Evolutionary conservation across 2,888 invertebrate genomes (phyloP).

Genomic region (Cremastobaeus sp.): DNA sequence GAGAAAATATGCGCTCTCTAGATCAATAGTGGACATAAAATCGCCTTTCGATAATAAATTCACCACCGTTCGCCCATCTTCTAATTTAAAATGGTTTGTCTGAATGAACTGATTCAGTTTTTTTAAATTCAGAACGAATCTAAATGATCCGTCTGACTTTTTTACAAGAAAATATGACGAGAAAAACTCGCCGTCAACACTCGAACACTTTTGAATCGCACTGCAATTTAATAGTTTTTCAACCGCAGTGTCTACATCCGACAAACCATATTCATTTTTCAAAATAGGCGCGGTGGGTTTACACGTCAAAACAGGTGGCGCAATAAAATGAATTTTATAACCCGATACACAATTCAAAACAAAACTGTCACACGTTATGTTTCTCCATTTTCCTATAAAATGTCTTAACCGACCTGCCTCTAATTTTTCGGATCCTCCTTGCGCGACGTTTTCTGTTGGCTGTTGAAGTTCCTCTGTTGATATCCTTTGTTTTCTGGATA

Average conservation of each 20-base stretch:
- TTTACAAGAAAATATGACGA: constrained; percentile 47
- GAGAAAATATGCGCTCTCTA: too few relatives aligned
- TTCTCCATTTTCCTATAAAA: constrained; percentile 23
- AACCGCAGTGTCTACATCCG: constrained; percentile 16
- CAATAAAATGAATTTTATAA: constrained; percentile 21
- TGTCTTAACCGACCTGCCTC: constrained; percentile 29
- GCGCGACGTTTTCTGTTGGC: not conserved
- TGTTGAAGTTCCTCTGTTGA: not conserved
- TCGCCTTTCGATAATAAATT: constrained; percentile 20
- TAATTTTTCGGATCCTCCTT: constrained; percentile 19
- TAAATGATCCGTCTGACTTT: constrained; percentile 43
- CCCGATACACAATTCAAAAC: constrained; percentile 30
- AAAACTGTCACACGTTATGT: constrained; percentile 13
- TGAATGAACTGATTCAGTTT: constrained; percentile 48
- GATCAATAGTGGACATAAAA: constrained; percentile 6
- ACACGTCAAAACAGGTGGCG: not conserved
- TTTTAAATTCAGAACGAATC: constrained; percentile 55
- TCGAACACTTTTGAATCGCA: constrained; percentile 16
- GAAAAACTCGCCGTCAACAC: constrained; percentile 30
- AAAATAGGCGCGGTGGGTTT: constrained; percentile 14
- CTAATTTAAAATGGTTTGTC: constrained; percentile 54
- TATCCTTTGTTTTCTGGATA: constrained; percentile 6
- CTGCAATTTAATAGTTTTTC: not conserved
- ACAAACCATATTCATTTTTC: constrained; percentile 5
- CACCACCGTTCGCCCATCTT: constrained; percentile 45